These are phyloP conservation scores for Triplophysa yarkandensis DNA, from an alignment of 2,797 vertebrate species.

Conservation along the genomic window DNA sequence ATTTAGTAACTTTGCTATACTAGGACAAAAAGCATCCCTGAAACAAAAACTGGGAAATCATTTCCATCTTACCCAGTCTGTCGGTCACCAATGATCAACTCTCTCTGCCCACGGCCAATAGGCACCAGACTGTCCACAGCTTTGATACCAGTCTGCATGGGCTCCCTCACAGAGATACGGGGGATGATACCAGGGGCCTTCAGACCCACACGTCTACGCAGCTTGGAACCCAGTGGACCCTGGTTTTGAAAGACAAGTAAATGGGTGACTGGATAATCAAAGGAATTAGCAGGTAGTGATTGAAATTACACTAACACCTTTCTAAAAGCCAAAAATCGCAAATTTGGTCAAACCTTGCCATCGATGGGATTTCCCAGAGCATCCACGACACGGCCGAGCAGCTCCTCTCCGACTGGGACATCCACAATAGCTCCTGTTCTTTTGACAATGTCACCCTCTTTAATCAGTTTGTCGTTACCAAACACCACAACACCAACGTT, in stretches of 20 bases:
- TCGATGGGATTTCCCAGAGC: conserved; percentile 94
- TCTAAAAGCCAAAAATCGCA: neutral
- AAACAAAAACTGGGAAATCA: too few species aligned
- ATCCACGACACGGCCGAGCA: conserved; percentile 92
- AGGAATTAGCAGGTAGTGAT: neutral
- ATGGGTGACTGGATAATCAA: neutral
- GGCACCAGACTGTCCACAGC: conserved; percentile 97
- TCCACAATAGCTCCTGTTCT: conserved; percentile 95
- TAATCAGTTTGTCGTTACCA: conserved; percentile 96
- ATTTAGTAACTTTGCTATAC: too few species aligned
- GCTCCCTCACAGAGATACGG: conserved; percentile 94
- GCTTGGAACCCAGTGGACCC: conserved; percentile 83
- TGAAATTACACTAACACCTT: neutral
- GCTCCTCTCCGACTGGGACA: conserved; percentile 90
- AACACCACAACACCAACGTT: conserved; percentile 98
- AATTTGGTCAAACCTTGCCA: conserved; percentile 82
- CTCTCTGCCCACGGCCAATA: conserved; percentile 95
- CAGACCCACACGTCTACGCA: conserved; percentile 90
- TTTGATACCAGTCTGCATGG: conserved; percentile 98
- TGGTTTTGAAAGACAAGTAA: conserved; percentile 52
- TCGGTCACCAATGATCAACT: conserved; percentile 97
- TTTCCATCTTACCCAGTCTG: conserved; percentile 87
- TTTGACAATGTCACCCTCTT: conserved; percentile 95
- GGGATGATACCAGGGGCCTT: conserved; percentile 98
- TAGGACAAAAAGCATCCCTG: too few species aligned